These are phyloP conservation scores for Carpatolechia fugitivella DNA, from an alignment of 2,888 invertebrate species.

Conservation along the genomic window DNA sequence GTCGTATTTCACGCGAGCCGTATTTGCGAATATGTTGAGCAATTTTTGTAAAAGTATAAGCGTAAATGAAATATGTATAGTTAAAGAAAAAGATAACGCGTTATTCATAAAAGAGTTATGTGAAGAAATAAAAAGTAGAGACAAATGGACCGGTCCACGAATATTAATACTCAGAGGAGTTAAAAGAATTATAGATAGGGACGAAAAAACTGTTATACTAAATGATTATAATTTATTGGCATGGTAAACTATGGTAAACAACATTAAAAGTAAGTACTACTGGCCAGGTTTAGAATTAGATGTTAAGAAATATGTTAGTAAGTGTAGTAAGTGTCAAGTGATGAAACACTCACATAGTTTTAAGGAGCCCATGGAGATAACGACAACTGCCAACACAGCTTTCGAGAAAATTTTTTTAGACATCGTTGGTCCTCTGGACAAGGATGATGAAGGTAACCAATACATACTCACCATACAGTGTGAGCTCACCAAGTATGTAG, in stretches of 20 bases:
- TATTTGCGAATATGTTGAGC: constrained; percentile 12
- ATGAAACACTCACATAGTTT: neutral
- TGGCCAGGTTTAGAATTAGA: neutral
- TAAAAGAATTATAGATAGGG: neutral
- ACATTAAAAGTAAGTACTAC: neutral
- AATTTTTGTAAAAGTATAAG: constrained; percentile 13
- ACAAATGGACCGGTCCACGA: too few relatives aligned
- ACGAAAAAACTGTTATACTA: neutral
- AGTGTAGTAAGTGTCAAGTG: neutral
- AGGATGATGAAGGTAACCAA: neutral
- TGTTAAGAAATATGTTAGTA: neutral
- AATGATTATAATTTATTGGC: neutral
- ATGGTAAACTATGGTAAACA: neutral
- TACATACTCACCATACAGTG: constrained; percentile 14
- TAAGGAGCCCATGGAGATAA: neutral
- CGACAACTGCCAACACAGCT: constrained; percentile 6
- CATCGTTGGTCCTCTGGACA: constrained; percentile 19
- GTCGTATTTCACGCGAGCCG: constrained; percentile 15
- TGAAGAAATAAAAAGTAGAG: constrained; percentile 16
- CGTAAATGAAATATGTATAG: constrained; percentile 11
- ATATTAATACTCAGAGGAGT: constrained; percentile 13
- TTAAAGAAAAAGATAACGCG: constrained; percentile 16
- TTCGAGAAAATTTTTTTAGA: constrained; percentile 17
- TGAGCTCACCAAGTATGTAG: constrained; percentile 15
- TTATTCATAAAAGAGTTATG: constrained; percentile 16